Conservation (phyloP, 2,888 invertebrate genomes). For the Drosophila rubida region DNA sequence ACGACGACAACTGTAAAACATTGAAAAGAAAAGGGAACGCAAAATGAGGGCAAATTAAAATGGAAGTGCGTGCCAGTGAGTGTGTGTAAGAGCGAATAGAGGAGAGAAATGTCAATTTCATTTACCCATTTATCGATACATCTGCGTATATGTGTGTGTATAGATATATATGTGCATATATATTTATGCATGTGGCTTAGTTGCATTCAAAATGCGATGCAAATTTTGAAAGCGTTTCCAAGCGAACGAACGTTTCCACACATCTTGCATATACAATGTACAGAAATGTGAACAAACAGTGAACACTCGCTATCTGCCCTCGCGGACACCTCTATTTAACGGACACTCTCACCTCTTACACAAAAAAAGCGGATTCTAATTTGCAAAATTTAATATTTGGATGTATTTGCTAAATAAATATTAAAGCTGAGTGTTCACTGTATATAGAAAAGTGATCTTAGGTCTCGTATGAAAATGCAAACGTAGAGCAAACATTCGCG, state of each 20-base stretch:
- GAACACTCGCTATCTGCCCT: neutral
- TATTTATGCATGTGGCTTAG: slow-evolving; percentile 20
- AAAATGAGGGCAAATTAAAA: slow-evolving; percentile 46
- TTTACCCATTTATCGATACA: slow-evolving; percentile 28
- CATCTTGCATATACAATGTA: slow-evolving; percentile 5
- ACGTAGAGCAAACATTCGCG: neutral
- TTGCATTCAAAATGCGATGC: slow-evolving; percentile 25
- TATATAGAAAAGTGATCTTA: no score
- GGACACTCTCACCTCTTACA: no score
- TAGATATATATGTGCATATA: neutral
- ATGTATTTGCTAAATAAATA: no score
- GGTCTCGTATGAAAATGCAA: neutral
- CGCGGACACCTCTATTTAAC: no score
- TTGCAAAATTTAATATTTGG: no score
- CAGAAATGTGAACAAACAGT: slow-evolving; percentile 4
- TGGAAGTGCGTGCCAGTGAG: slow-evolving; percentile 22
- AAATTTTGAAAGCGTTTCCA: slow-evolving; percentile 13
- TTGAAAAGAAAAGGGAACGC: slow-evolving; percentile 32
- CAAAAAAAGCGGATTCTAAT: no score
- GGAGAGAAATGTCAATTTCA: slow-evolving; percentile 38
- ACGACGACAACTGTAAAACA: slow-evolving; percentile 1
- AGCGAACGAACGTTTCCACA: slow-evolving; percentile 6
- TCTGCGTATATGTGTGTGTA: neutral
- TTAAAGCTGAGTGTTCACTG: no score
- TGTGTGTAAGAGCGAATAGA: neutral